Conservation (phyloP, 2,888 invertebrate species). For the Steromphala cineraria region DNA sequence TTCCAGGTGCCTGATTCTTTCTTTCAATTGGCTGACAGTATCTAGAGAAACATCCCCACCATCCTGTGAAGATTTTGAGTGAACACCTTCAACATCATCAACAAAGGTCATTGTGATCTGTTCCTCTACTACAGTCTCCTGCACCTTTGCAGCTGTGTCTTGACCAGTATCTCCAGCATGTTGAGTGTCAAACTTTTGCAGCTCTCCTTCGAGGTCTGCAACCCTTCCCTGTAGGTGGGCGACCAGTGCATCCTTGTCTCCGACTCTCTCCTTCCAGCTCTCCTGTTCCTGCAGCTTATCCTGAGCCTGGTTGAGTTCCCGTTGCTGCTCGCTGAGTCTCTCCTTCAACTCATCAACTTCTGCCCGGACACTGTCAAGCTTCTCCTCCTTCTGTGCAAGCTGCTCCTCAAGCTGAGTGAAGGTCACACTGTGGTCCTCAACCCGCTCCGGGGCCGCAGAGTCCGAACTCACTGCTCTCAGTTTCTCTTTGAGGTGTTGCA, state of each 20-base stretch:
- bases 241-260: conserved; percentile 40
- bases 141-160: neutral
- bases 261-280: conserved; percentile 31
- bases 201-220: conserved; percentile 34
- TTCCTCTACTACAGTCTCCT: conserved; percentile 14
- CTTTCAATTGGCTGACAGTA: conserved; percentile 23
- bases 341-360: conserved; percentile 45
- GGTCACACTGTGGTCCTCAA: neutral
- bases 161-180: neutral
- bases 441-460: neutral
- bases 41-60: neutral
- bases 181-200: conserved; percentile 29
- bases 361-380: conserved; percentile 18
- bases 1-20: conserved; percentile 39
- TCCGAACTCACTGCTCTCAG: neutral
- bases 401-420: neutral
- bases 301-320: conserved; percentile 23
- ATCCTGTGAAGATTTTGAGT: conserved; percentile 38
- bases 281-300: conserved; percentile 28
- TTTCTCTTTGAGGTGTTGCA: neutral
- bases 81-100: conserved; percentile 40
- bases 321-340: conserved; percentile 33
- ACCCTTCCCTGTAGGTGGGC: conserved; percentile 42
- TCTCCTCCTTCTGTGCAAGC: conserved; percentile 20
- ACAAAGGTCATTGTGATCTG: conserved; percentile 38